A percentile compares a stretch with the other conserved stretches of the same genome.
Conservation (phyloP, 2,113 vertebrate genomes). For the Lampris incognitus region DNA sequence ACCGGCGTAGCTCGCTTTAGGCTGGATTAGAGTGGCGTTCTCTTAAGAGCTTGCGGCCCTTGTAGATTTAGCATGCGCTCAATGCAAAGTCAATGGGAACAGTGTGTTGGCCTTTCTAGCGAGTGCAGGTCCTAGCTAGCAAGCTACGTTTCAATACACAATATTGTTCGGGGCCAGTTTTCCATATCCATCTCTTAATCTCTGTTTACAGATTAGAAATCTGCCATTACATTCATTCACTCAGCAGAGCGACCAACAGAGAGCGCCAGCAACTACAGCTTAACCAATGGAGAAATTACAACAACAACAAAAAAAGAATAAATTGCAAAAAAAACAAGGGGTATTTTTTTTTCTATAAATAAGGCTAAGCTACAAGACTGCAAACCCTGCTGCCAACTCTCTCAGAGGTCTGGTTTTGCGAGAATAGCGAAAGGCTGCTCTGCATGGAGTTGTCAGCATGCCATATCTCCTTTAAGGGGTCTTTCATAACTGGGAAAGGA, state of each 20-base stretch:
- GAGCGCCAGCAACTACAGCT: too few species aligned
- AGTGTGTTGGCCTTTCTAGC: slow-evolving; percentile 32
- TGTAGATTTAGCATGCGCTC: slow-evolving; percentile 24
- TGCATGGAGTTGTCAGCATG: slow-evolving; percentile 53
- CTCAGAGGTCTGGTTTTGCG: neutral
- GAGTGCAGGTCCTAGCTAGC: slow-evolving; percentile 9
- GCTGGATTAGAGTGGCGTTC: slow-evolving; percentile 18
- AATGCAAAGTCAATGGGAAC: slow-evolving; percentile 17
- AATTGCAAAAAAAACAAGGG: too few species aligned
- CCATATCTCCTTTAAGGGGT: slow-evolving; percentile 77
- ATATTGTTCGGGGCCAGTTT: slow-evolving; percentile 21
- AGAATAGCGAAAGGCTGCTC: slow-evolving; percentile 28
- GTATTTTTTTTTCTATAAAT: neutral
- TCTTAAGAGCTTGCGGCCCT: slow-evolving; percentile 19
- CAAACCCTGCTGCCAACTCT: neutral
- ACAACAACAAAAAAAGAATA: neutral
- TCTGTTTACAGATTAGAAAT: neutral
- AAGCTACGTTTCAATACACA: neutral
- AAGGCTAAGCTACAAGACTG: neutral
- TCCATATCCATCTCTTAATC: slow-evolving; percentile 21
- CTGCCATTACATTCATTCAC: too few species aligned
- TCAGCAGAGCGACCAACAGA: too few species aligned
- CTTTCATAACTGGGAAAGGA: slow-evolving; percentile 79
- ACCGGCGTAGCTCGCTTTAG: slow-evolving; percentile 35
- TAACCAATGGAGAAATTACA: neutral